Percentiles rank a stretch among this genome's conserved stretches.
Conservation (phyloP, 2,113 vertebrate species). For the Nansenia antarctica region DNA sequence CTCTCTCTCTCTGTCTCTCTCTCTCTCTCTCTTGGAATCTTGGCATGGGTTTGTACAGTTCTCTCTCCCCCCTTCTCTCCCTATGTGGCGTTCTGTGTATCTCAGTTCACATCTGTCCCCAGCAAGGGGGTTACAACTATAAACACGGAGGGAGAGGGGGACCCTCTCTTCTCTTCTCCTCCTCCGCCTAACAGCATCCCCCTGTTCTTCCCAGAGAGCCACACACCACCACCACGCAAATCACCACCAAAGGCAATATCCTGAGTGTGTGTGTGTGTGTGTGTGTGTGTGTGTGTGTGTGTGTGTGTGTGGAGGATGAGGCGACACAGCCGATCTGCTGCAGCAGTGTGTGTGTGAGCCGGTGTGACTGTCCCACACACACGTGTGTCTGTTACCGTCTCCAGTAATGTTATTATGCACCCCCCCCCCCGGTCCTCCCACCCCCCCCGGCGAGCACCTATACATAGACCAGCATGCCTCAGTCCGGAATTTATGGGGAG, state of each 20-base stretch:
- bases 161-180: constrained; percentile 34
- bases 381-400: not conserved
- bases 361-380: not conserved
- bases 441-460: not conserved
- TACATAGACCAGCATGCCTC: not conserved
- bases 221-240: not conserved
- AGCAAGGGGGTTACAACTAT: constrained; percentile 25
- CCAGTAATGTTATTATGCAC: constrained; percentile 4
- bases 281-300: not conserved
- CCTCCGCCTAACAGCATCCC: constrained; percentile 37
- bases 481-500: not conserved
- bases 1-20: no score
- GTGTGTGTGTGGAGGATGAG: no score
- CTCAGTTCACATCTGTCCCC: constrained; percentile 68
- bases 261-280: not conserved
- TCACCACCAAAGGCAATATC: constrained; percentile 33
- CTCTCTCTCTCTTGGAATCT: constrained; percentile 36
- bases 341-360: not conserved
- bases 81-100: constrained; percentile 68
- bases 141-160: constrained; percentile 26
- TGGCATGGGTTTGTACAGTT: constrained; percentile 56
- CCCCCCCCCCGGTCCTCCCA: not conserved
- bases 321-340: no score
- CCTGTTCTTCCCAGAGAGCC: no score
- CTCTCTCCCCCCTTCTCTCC: constrained; percentile 62